Evolutionary conservation across 2,113 vertebrate genomes (phyloP).

Genomic region (Elachura formosa): DNA sequence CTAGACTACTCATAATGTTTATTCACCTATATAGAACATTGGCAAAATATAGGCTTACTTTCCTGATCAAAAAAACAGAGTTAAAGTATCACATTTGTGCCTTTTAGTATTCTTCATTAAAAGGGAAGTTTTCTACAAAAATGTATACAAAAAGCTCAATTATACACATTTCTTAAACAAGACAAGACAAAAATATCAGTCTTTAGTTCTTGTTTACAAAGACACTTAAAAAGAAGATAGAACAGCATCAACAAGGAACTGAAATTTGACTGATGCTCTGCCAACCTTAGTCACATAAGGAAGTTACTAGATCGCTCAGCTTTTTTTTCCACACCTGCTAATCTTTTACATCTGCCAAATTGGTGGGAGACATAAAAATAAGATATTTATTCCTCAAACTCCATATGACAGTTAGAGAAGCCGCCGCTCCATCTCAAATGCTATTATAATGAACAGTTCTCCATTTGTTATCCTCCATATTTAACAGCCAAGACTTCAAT

Average conservation of each 20-base stretch:
- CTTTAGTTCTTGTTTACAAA: neutral
- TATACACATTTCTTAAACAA: neutral
- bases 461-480: neutral
- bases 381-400: neutral
- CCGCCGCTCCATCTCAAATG: neutral
- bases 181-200: neutral
- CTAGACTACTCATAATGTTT: neutral
- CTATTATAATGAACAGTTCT: neutral
- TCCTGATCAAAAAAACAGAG: neutral
- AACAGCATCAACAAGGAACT: neutral
- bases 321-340: neutral
- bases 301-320: neutral
- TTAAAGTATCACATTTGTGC: neutral
- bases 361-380: neutral
- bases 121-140: neutral
- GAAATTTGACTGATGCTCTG: neutral
- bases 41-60: neutral
- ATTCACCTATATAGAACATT: neutral
- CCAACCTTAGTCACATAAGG: neutral
- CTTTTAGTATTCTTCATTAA: neutral
- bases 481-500: neutral
- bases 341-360: neutral
- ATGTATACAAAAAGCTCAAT: neutral
- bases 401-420: neutral
- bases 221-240: neutral